Evolutionary conservation across 2,888 invertebrate species (phyloP).

Genomic region (Amphipyra berbera): DNA sequence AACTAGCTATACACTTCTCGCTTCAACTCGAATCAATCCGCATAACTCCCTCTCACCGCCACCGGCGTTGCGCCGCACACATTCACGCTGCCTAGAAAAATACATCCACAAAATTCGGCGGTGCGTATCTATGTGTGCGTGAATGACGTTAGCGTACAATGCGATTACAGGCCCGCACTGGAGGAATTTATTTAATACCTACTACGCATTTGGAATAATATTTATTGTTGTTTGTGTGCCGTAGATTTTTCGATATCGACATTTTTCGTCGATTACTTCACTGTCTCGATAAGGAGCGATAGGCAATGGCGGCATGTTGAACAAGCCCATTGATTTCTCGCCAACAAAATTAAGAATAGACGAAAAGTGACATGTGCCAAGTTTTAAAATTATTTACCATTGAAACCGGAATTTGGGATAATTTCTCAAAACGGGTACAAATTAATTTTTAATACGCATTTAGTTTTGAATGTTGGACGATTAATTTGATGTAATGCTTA

Average conservation of each 20-base stretch:
- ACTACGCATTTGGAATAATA: constrained; percentile 52
- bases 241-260: constrained; percentile 5
- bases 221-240: constrained; percentile 16
- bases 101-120: constrained; percentile 88
- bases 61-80: constrained; percentile 81
- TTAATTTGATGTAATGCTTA: constrained; percentile 11
- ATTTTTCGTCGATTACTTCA: constrained; percentile 22
- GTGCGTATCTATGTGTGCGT: constrained; percentile 81
- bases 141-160: constrained; percentile 89
- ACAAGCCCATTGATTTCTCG: constrained; percentile 41
- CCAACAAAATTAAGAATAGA: constrained; percentile 53
- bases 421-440: constrained; percentile 40
- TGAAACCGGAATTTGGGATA: constrained; percentile 32
- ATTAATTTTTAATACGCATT: constrained; percentile 9
- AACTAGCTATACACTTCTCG: constrained; percentile 74
- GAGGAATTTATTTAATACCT: constrained; percentile 49
- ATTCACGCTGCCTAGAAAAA: constrained; percentile 79
- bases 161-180: constrained; percentile 86
- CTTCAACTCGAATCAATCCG: constrained; percentile 58
- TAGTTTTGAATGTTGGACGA: background rate
- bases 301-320: constrained; percentile 18
- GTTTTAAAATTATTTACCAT: constrained; percentile 22
- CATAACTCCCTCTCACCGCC: constrained; percentile 71
- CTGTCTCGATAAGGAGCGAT: constrained; percentile 18
- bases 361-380: constrained; percentile 46